These are phyloP conservation scores for Elgonia sp. DNA, from an alignment of 2,888 invertebrate genomes.

Conservation along the genomic window DNA sequence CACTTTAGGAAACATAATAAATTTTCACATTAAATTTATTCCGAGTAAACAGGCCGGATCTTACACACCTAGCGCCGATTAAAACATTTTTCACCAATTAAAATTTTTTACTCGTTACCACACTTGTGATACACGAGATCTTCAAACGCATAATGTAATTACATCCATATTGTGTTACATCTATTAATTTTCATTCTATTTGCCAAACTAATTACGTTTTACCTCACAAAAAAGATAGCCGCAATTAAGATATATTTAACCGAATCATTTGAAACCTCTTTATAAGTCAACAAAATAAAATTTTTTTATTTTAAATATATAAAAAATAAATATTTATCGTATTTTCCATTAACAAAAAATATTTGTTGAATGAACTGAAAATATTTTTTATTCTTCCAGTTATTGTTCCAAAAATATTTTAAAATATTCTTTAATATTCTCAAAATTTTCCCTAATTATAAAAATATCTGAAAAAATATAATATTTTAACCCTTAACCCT, in stretches of 20 bases:
- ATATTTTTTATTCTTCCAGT: too few species aligned
- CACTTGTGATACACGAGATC: constrained; percentile 9
- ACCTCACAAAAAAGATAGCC: not conserved
- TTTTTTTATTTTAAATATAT: too few species aligned
- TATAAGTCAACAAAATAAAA: too few species aligned
- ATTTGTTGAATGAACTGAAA: too few species aligned
- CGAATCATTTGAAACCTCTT: too few species aligned
- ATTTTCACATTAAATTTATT: constrained; percentile 12
- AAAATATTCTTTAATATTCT: too few species aligned
- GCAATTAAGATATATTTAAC: not conserved
- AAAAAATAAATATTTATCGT: too few species aligned
- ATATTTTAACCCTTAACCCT: too few species aligned
- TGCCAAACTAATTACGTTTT: constrained; percentile 1
- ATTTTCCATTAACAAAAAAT: too few species aligned
- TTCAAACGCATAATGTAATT: constrained; percentile 7
- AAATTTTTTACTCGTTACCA: constrained; percentile 9
- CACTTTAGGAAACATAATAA: not conserved
- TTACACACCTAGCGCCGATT: not conserved
- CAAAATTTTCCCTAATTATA: too few species aligned
- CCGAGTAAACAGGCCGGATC: not conserved
- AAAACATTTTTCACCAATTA: constrained; percentile 10
- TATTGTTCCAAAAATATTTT: too few species aligned
- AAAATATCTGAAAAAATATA: too few species aligned
- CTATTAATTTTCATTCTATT: not conserved
- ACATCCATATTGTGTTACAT: not conserved